Conservation (phyloP, 2,888 invertebrate genomes). For the Cylloceria caligata region DNA sequence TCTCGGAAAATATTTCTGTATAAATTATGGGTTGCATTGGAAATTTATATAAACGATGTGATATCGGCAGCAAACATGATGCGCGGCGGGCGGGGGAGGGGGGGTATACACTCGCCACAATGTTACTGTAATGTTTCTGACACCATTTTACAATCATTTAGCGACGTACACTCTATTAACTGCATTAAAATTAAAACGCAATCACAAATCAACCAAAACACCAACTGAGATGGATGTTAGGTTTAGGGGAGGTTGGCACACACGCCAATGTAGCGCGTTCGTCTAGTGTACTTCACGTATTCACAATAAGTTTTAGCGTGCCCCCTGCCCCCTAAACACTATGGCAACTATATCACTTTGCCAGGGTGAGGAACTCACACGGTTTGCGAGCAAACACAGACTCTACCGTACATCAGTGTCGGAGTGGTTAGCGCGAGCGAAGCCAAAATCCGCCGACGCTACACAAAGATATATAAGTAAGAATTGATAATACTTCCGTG, state of each 20-base stretch:
- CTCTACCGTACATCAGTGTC: constrained; percentile 25
- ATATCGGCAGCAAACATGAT: too few species aligned
- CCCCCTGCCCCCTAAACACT: constrained; percentile 65
- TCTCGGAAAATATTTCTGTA: too few species aligned
- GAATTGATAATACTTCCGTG: constrained; percentile 71
- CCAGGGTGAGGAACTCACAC: constrained; percentile 10
- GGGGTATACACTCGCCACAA: too few species aligned
- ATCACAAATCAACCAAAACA: not conserved
- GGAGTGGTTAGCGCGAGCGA: too few species aligned
- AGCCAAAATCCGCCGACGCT: constrained; percentile 25
- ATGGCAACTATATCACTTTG: constrained; percentile 67
- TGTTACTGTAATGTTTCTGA: too few species aligned
- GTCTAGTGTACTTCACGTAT: constrained; percentile 63
- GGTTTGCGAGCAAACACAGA: constrained; percentile 65
- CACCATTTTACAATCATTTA: too few species aligned
- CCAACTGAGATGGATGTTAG: not conserved
- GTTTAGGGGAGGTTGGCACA: not conserved
- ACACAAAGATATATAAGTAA: constrained; percentile 33
- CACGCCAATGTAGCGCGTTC: constrained; percentile 24
- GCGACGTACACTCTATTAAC: too few species aligned
- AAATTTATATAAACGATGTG: too few species aligned
- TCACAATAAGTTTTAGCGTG: constrained; percentile 62
- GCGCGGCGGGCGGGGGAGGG: too few species aligned
- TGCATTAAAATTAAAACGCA: not conserved
- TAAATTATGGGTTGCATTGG: too few species aligned